A percentile compares a stretch with the other conserved stretches of the same genome.
phyloP scores from a whole-genome alignment of 1,140 invertebrate genomes.

The Ceratosolen solmsi region DNA sequence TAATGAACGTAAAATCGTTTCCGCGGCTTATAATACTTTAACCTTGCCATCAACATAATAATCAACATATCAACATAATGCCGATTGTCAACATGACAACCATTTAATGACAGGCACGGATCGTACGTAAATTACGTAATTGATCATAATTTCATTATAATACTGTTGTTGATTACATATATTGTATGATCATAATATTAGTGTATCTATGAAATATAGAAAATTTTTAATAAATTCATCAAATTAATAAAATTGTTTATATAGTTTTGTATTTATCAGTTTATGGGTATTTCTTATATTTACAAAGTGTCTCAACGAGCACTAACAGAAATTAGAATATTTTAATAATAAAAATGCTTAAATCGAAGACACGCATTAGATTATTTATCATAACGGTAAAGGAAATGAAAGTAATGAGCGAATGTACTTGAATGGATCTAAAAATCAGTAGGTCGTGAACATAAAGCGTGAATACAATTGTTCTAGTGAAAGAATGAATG shows the following conservation, averaged over 20 bases:
- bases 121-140: no score
- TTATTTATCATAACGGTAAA: not conserved
- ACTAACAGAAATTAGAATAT: not conserved
- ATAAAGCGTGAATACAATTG: not conserved
- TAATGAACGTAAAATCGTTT: not conserved
- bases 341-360: not conserved
- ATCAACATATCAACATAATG: not conserved
- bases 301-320: not conserved
- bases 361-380: not conserved
- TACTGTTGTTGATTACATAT: no score
- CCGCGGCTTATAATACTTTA: not conserved
- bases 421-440: not conserved
- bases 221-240: no score
- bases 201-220: no score
- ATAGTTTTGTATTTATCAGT: not conserved
- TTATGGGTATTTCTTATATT: not conserved
- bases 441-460: not conserved
- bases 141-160: no score
- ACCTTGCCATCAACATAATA: no score
- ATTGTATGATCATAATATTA: no score
- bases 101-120: no score
- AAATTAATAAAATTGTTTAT: not conserved
- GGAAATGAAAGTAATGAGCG: not conserved
- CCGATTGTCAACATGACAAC: not conserved
- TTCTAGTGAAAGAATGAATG: no score